Base-by-base conservation (phyloP, 2,797 vertebrate genomes). In the Paratrypauchen microcephalus region DNA sequence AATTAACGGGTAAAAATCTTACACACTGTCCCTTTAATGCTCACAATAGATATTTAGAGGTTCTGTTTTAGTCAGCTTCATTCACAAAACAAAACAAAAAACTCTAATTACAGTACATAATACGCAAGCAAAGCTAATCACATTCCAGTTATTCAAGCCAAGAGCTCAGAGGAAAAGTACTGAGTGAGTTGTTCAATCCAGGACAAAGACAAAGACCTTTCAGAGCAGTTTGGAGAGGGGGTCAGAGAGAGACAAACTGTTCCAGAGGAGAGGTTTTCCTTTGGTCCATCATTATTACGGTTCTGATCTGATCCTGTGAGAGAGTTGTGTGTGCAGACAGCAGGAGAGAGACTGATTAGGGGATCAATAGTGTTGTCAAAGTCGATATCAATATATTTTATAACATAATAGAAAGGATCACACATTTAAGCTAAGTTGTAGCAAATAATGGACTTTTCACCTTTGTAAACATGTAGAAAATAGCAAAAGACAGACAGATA, bases 121-220 rank as follows among this genome's bases (percentile, higher is more conserved):
- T 36, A 32, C 9, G 8, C 54, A 69, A 60, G 70, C 39, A 52
- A 23, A 23, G 36, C 56, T 52, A 83, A 79, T 65, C 58, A 5
- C 68, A 73, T 81, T 76, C 71, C 68, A 81, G 75, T 60, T 55
- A 70, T 77, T 59, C 66, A 52, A 61, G 69, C 72, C 72, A 83
- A 39, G 66, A 73, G 67, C 79, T 83, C 73, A 83, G 81, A 83
- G 81, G 78, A 68, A 88, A 86, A 90, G 79, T 79, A 86, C 86
- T 78, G 83, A 65, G 81, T n/a, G 67, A 74, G 82, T 69, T 82
- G 80, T 77, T 77, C 75, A 74, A 81, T 83, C 86, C 82, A 81
- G 83, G 76, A 70, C 75, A 77, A 66, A 87, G 77, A 91, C 88
- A 92, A 92, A 77, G 57, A 75, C 82, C 87, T 88, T 91, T 91